These are phyloP conservation scores for Perdita meconis DNA, from an alignment of 2,888 invertebrate genomes.

Conservation along the genomic window DNA sequence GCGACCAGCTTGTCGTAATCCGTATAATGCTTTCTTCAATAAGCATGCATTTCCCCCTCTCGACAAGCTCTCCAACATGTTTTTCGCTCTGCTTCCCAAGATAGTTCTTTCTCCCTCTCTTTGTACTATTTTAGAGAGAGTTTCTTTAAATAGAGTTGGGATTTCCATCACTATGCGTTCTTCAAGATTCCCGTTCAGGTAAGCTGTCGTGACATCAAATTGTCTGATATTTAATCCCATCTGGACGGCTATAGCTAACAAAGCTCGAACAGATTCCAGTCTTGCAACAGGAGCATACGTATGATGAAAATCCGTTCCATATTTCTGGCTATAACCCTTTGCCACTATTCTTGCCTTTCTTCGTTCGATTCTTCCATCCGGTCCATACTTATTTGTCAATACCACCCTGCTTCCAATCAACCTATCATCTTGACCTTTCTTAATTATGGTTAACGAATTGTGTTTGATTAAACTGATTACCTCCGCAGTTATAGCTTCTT, in stretches of 20 bases:
- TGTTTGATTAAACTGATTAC: conserved; percentile 34
- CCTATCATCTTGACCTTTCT: neutral
- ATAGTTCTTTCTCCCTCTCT: neutral
- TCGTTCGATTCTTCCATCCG: conserved; percentile 26
- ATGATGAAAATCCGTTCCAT: conserved; percentile 26
- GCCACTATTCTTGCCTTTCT: conserved; percentile 37
- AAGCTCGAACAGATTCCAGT: conserved; percentile 1
- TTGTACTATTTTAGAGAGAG: neutral
- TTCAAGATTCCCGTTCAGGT: conserved; percentile 16
- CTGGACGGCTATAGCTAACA: neutral
- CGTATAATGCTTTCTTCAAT: conserved; percentile 20
- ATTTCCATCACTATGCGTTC: conserved; percentile 30
- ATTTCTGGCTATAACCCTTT: conserved; percentile 29
- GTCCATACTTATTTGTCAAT: conserved; percentile 29
- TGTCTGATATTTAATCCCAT: conserved; percentile 3
- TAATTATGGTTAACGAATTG: conserved; percentile 21
- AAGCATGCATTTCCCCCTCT: conserved; percentile 2
- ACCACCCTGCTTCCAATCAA: conserved; percentile 40
- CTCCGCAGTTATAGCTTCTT: conserved; percentile 17
- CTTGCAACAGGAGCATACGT: conserved; percentile 44
- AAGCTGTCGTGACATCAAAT: conserved; percentile 18
- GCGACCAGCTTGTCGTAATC: conserved; percentile 26
- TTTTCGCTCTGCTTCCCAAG: neutral
- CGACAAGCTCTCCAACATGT: conserved; percentile 3
- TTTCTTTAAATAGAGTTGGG: conserved; percentile 1